phyloP scores from a whole-genome alignment of 2,888 invertebrate species.

The Dolichomitus sp. region DNA sequence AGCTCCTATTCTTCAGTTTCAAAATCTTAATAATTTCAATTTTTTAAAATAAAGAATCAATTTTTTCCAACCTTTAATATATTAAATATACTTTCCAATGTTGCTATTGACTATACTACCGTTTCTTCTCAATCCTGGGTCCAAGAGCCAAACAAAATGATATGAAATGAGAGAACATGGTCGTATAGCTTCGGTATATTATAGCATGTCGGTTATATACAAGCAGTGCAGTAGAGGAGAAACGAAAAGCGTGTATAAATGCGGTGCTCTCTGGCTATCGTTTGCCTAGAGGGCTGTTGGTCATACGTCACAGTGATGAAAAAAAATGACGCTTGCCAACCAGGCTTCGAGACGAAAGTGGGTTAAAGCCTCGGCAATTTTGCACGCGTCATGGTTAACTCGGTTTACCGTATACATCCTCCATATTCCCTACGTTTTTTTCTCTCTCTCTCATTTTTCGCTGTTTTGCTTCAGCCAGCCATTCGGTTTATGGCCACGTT shows the following conservation, averaged over 20 bases:
- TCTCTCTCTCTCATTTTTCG: constrained; percentile 6
- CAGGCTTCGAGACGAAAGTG: constrained; percentile 59
- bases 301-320: constrained; percentile 59
- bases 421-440: constrained; percentile 51
- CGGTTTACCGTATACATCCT: constrained; percentile 44
- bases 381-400: constrained; percentile 53
- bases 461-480: not conserved
- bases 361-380: constrained; percentile 66
- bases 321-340: constrained; percentile 61
- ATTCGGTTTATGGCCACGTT: constrained; percentile 25
- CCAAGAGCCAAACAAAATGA: constrained; percentile 24
- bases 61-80: not conserved
- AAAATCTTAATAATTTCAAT: not conserved
- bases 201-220: constrained; percentile 19
- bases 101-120: not conserved
- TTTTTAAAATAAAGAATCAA: not conserved
- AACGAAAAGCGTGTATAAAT: constrained; percentile 49
- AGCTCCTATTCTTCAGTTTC: not conserved
- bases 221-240: not conserved
- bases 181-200: not conserved
- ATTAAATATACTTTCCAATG: not conserved
- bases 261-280: constrained; percentile 49
- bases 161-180: constrained; percentile 21
- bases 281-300: constrained; percentile 29
- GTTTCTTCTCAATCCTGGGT: not conserved